These are phyloP conservation scores for Ophiodon elongatus DNA, from an alignment of 2,113 vertebrate species.

Conservation along the genomic window DNA sequence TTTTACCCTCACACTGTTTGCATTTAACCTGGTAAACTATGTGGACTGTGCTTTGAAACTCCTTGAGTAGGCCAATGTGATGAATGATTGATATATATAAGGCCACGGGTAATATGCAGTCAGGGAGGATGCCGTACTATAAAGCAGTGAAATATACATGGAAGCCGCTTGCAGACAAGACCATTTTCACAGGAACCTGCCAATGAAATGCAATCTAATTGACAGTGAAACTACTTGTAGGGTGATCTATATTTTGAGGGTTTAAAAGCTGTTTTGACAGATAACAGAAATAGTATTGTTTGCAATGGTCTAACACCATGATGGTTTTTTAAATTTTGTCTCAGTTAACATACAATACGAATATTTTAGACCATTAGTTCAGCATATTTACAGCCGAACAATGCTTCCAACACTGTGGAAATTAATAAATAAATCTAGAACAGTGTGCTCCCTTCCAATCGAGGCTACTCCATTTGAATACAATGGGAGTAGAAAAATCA, in stretches of 20 bases:
- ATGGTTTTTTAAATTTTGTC: background rate
- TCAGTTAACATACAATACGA: background rate
- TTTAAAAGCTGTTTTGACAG: background rate
- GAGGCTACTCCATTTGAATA: background rate
- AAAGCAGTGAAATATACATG: background rate
- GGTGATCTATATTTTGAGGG: background rate
- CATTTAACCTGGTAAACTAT: slow-evolving; percentile 11
- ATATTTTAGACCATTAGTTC: background rate
- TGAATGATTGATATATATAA: background rate
- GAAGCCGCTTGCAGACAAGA: background rate
- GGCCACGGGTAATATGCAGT: background rate
- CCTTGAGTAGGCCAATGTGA: slow-evolving; percentile 3
- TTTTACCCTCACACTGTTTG: slow-evolving; percentile 19
- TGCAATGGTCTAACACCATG: background rate
- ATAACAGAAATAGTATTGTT: background rate
- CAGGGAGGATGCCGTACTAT: background rate
- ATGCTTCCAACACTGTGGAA: background rate
- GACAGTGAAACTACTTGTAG: background rate
- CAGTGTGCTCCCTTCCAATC: background rate
- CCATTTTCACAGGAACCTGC: background rate
- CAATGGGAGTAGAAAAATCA: background rate
- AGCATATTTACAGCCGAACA: background rate
- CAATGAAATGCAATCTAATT: background rate
- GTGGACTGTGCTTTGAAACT: background rate
- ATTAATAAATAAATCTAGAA: background rate